phyloP scores from a whole-genome alignment of 2,113 vertebrate species.

The Neomonachus schauinslandi region DNA sequence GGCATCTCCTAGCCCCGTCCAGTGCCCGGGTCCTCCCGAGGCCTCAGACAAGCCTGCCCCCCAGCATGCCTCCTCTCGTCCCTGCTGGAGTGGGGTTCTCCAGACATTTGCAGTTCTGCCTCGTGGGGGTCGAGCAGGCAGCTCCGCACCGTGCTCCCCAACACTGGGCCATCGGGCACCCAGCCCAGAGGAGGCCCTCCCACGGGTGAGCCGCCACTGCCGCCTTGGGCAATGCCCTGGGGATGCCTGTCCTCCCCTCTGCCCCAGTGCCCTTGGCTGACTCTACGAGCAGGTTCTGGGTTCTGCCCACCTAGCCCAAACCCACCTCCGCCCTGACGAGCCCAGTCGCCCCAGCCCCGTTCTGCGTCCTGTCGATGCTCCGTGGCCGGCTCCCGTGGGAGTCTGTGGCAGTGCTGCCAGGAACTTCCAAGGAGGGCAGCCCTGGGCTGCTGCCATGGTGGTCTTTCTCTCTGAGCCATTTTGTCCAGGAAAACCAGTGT shows the following conservation, averaged over 20 bases:
- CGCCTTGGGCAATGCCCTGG: fast-evolving
- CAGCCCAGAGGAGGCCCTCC: background rate
- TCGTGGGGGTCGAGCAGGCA: fast-evolving
- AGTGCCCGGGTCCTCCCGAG: fast-evolving
- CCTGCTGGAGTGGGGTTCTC: background rate
- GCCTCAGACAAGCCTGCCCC: too few species aligned
- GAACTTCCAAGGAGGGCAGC: background rate
- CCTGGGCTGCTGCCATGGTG: fast-evolving
- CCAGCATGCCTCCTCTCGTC: background rate
- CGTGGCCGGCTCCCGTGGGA: background rate
- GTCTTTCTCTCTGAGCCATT: background rate
- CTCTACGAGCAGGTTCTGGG: fast-evolving
- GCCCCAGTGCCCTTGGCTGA: background rate
- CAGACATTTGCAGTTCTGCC: fast-evolving
- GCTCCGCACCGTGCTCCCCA: background rate
- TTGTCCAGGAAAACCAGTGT: background rate
- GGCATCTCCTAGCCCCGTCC: fast-evolving
- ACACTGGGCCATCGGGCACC: fast-evolving
- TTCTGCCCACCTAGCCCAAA: background rate
- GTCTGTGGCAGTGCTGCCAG: too few species aligned
- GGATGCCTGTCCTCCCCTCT: fast-evolving
- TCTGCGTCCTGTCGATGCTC: background rate
- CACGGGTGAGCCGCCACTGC: fast-evolving
- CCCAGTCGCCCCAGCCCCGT: fast-evolving
- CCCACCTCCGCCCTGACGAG: fast-evolving